phyloP scores from a whole-genome alignment of 1,140 invertebrate genomes.

The Tetragonula clypearis region DNA sequence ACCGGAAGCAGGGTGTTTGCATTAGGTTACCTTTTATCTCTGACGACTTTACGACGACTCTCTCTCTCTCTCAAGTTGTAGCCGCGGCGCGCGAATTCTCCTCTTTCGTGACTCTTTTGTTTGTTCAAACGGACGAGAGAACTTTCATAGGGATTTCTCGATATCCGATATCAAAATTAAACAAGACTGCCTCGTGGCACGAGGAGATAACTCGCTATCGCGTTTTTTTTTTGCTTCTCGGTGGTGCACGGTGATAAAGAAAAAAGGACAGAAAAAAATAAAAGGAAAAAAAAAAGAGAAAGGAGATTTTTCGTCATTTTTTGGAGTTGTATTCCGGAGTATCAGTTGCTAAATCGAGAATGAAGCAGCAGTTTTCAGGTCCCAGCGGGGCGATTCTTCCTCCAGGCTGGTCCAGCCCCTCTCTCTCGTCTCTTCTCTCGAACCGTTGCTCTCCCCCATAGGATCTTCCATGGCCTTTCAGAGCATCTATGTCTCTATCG shows the following conservation, averaged over 20 bases:
- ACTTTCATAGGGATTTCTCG: background rate
- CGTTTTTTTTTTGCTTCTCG: background rate
- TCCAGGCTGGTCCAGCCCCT: background rate
- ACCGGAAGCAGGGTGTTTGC: too few relatives aligned
- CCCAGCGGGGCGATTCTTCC: background rate
- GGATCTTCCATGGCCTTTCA: slow-evolving; percentile 62
- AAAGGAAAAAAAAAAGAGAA: background rate
- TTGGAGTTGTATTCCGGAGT: background rate
- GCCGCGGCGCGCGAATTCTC: background rate
- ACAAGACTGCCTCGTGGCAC: background rate
- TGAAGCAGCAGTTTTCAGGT: slow-evolving; percentile 33
- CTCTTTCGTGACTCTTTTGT: background rate
- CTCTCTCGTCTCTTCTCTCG: slow-evolving; percentile 8
- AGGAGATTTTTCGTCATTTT: background rate
- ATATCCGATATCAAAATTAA: slow-evolving; percentile 6
- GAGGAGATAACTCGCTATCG: background rate
- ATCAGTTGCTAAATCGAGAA: slow-evolving; percentile 22
- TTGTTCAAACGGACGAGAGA: background rate
- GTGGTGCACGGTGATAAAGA: too few relatives aligned
- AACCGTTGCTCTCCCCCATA: slow-evolving; percentile 38
- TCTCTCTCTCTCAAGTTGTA: background rate
- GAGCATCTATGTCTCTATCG: slow-evolving; percentile 72
- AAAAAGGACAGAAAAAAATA: background rate
- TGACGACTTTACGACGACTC: background rate
- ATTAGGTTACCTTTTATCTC: background rate